These are phyloP conservation scores for Carlito syrichta DNA, from an alignment of 2,113 vertebrate genomes.

Conservation along the genomic window DNA sequence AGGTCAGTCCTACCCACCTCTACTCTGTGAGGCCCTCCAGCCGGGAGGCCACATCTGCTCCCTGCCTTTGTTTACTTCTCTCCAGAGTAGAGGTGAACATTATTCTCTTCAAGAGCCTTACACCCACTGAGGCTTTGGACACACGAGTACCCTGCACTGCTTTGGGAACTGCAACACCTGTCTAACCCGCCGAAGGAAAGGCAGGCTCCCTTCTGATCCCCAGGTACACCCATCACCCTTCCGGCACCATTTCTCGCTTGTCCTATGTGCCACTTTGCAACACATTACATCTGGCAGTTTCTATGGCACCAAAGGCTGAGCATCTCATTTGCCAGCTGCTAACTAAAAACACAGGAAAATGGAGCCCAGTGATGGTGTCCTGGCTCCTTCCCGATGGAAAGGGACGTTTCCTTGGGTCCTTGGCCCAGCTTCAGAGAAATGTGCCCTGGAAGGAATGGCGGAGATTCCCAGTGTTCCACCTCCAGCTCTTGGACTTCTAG, in stretches of 20 bases:
- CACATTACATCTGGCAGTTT: neutral
- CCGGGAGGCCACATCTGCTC: neutral
- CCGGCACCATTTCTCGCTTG: neutral
- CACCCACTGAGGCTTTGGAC: neutral
- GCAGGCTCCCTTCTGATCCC: neutral
- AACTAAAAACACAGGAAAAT: neutral
- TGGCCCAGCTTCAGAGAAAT: constrained; percentile 20
- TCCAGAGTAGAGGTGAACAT: neutral
- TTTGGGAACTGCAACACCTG: neutral
- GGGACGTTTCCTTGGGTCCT: neutral
- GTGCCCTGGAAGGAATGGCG: constrained; percentile 65
- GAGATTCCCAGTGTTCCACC: constrained; percentile 64
- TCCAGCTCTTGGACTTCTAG: neutral
- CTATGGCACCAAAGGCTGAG: neutral
- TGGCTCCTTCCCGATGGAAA: neutral
- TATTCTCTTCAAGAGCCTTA: neutral
- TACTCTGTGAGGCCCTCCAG: accelerated
- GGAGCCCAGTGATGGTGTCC: neutral
- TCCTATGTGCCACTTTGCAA: constrained; percentile 32
- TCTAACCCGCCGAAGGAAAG: neutral
- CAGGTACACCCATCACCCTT: neutral
- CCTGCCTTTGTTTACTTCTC: neutral
- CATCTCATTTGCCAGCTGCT: neutral
- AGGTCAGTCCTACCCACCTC: too few species aligned
- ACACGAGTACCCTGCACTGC: neutral